Evolutionary conservation across 2,113 vertebrate species (phyloP).

Genomic region (Cochlearius cochlearius): DNA sequence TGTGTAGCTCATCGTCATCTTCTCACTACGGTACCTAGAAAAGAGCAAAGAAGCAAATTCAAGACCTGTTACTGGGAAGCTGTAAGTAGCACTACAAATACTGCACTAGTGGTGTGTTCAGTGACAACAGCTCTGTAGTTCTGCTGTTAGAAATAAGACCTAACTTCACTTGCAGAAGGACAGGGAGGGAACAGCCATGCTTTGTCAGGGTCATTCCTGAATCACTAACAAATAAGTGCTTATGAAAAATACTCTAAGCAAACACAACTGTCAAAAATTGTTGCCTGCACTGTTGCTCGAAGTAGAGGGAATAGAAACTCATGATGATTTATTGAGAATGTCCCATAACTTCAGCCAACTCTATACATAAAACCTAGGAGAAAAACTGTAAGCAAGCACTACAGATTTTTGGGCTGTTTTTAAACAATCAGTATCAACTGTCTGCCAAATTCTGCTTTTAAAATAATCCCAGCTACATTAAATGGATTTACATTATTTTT

Average conservation of each 20-base stretch:
- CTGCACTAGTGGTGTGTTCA: background rate
- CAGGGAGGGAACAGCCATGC: background rate
- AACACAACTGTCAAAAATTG: background rate
- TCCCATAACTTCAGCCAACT: background rate
- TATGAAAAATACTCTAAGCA: background rate
- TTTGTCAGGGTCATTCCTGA: background rate
- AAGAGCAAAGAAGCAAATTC: background rate
- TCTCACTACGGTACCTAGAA: slow-evolving; percentile 97
- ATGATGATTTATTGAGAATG: background rate
- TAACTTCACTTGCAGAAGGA: background rate
- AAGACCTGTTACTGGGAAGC: background rate
- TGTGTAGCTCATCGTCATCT: slow-evolving; percentile 99
- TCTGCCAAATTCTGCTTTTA: background rate
- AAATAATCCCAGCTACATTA: background rate
- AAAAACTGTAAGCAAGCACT: background rate
- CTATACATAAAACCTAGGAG: background rate
- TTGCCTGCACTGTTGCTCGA: background rate
- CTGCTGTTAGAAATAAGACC: background rate
- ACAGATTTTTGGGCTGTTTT: background rate
- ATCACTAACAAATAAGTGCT: background rate
- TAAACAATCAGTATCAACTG: background rate
- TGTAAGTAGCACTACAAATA: background rate
- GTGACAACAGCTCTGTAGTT: background rate
- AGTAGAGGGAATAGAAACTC: background rate
- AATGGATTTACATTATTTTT: background rate